phyloP scores from a whole-genome alignment of 2,888 invertebrate genomes.

The Poecilobothrus nobilitatus region DNA sequence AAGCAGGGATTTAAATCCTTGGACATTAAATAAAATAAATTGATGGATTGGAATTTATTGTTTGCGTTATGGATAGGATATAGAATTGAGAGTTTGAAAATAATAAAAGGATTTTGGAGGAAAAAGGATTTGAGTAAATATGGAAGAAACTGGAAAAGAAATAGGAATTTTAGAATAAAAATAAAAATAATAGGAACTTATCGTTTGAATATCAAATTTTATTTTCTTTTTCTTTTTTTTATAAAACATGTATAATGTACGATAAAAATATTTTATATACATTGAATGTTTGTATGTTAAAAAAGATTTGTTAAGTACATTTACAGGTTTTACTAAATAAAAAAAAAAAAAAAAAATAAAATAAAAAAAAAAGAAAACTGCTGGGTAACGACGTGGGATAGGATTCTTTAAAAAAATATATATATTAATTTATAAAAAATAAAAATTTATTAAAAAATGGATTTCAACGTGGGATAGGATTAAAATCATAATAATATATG shows the following conservation, averaged over 20 bases:
- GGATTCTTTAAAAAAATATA: not conserved
- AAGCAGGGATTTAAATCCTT: conserved; percentile 3
- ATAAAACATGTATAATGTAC: not conserved
- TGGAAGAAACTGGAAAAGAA: not conserved
- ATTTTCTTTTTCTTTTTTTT: not conserved
- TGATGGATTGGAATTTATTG: not conserved
- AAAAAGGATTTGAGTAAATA: not conserved
- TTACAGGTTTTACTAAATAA: not conserved
- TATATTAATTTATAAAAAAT: not conserved
- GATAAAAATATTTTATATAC: too few relatives aligned
- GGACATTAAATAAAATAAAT: not conserved
- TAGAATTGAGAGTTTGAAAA: not conserved
- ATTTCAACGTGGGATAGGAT: not conserved
- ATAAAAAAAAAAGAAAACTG: not conserved
- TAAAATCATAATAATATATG: not conserved
- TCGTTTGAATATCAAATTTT: too few relatives aligned
- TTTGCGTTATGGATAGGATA: conserved; percentile 4
- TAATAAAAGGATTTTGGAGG: not conserved
- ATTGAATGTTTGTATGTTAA: not conserved
- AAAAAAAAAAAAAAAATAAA: not conserved
- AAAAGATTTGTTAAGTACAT: not conserved
- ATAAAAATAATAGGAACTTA: not conserved
- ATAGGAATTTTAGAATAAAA: not conserved
- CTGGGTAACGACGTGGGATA: conserved; percentile 5
- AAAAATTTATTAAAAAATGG: not conserved